Percentiles rank a stretch among this genome's conserved stretches.
phyloP scores from a whole-genome alignment of 2,113 vertebrate species.

The Neotoma lepida region DNA sequence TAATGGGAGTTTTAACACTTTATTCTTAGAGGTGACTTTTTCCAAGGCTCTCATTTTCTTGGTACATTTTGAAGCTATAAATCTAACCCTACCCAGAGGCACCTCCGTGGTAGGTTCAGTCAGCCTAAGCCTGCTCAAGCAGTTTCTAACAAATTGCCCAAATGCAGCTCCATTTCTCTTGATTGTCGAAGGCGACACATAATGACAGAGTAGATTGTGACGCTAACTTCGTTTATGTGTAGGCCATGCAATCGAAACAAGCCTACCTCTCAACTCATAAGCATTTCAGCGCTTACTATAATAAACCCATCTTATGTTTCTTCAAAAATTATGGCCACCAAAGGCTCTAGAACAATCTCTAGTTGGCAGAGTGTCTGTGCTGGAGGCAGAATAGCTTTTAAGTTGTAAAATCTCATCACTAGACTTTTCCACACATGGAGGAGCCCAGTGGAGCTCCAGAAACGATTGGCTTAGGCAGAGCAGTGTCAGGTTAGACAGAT shows the following conservation, averaged over 20 bases:
- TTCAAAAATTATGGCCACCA: constrained; percentile 23
- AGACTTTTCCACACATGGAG: not conserved
- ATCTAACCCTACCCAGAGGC: not conserved
- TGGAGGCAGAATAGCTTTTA: not conserved
- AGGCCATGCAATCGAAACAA: not conserved
- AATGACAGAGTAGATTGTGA: constrained; percentile 13
- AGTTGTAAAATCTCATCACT: constrained; percentile 34
- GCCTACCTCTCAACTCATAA: not conserved
- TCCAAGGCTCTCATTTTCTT: constrained; percentile 5
- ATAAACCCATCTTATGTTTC: not conserved
- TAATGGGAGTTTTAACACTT: constrained; percentile 3
- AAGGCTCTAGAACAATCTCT: constrained; percentile 15
- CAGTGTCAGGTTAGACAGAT: accelerated
- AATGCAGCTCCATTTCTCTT: constrained; percentile 28
- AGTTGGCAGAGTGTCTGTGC: not conserved
- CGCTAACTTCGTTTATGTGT: constrained; percentile 6
- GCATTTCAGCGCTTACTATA: not conserved
- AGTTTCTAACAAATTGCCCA: constrained; percentile 46
- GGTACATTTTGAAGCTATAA: not conserved
- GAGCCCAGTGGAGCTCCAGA: not conserved
- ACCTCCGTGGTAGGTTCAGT: not conserved
- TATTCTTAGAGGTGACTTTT: constrained; percentile 49
- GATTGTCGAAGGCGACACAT: not conserved
- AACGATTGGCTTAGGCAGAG: not conserved
- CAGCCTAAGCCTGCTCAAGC: not conserved